These are phyloP conservation scores for Idaea dimidiata DNA, from an alignment of 2,888 invertebrate species.

Conservation along the genomic window DNA sequence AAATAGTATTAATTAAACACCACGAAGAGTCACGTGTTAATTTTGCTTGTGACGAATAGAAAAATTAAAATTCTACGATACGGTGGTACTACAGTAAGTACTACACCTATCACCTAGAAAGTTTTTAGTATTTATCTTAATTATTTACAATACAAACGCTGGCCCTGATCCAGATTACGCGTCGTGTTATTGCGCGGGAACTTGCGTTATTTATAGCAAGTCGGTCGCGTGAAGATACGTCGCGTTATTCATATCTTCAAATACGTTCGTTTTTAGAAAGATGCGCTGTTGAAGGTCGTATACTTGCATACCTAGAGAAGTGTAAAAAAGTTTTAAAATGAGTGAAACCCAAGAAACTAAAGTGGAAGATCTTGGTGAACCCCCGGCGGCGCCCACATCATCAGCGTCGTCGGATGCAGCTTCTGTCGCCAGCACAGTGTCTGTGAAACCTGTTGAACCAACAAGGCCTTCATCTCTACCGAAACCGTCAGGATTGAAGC, in stretches of 20 bases:
- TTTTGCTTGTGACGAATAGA: neutral
- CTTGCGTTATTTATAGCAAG: conserved; percentile 75
- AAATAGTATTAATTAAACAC: neutral
- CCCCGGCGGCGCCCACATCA: conserved; percentile 48
- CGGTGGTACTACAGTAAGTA: neutral
- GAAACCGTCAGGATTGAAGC: conserved; percentile 83
- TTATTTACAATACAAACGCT: conserved; percentile 64
- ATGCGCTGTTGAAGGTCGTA: conserved; percentile 35
- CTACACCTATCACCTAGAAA: conserved; percentile 14
- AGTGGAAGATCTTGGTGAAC: conserved; percentile 37
- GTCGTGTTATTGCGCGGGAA: conserved; percentile 76
- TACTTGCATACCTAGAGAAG: conserved; percentile 18
- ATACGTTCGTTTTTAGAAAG: conserved; percentile 42
- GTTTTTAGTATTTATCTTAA: conserved; percentile 42
- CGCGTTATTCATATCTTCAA: conserved; percentile 39
- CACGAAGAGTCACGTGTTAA: neutral
- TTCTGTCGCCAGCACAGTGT: conserved; percentile 55
- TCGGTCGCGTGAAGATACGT: conserved; percentile 58
- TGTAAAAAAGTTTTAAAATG: conserved; percentile 57
- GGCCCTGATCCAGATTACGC: conserved; percentile 79
- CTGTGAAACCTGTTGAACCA: conserved; percentile 46
- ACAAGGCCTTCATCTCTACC: conserved; percentile 64
- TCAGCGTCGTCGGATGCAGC: conserved; percentile 60
- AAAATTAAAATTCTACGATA: conserved; percentile 5
- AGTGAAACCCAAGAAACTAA: conserved; percentile 60